Base-by-base conservation (phyloP, 2,113 vertebrate species). In the Muntiacus reevesi region DNA sequence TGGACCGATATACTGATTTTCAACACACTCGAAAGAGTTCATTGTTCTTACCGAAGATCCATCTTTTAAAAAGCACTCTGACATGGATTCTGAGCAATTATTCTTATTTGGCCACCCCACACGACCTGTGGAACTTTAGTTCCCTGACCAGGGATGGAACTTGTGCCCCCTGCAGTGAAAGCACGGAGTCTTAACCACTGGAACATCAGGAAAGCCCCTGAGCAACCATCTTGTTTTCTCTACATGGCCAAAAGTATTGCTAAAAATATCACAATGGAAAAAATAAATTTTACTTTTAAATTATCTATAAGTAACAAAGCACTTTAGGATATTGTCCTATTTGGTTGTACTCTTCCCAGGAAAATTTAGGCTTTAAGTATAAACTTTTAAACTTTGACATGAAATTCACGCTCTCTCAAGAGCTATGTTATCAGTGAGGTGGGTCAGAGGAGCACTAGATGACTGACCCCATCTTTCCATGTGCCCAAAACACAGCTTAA, bases 351-450 rank as follows among this genome's bases (percentile, higher is more conserved):
- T 79, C 36, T 87, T 89, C 81, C 57, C 86, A 28, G 79, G 84
- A 84, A 95, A 96, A 92, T 33, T 82, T 67, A 96, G 45, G 59
- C 59, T 97, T 83, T n/a, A 89, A 64, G n/a, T 82, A 45, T 83
- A 47, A 93, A 76, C 19, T 52, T 62, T 71, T 87, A 55, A 93
- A 95, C 52, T 71, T 89, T 54, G 33, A 76, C 52, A 87, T 84
- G 57, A 94, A 93, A 71, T 82, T 25, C 50, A 21, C 28, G 6
- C 1, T 71, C 40, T 74, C n/a, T 33, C 47, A 67, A 82, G 82
- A 90, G 10, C n/a, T 54, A 2, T 2, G 16, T 47, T 62, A 4
- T 87, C 82, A 10, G 25, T 45, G 52, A 76, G 33, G 36, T 33
- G 11, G 7, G 59, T 3, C 30, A 55, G 83, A 40, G 17, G 1